A percentile compares a stretch with the other conserved stretches of the same genome.
Conservation (phyloP, 2,888 invertebrate genomes). For the Pterostichus niger region DNA sequence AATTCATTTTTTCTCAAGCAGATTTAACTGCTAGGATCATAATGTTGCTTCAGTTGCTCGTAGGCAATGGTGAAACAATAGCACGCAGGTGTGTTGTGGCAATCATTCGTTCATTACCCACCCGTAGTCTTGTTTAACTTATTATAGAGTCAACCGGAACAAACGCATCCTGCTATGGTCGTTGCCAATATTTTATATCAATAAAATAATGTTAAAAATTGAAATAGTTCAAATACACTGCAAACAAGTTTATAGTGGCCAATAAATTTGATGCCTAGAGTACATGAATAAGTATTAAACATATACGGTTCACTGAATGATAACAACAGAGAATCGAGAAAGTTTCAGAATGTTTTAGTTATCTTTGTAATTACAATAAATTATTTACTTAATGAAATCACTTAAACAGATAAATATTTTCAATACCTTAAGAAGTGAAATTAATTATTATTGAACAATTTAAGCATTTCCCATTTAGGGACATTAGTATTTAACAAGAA, state of each 20-base stretch:
- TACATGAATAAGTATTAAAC: constrained; percentile 23
- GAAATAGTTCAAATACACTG: constrained; percentile 11
- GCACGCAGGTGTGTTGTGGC: too few relatives aligned
- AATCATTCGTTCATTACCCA: too few relatives aligned
- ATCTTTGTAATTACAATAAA: constrained; percentile 60
- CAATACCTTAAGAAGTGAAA: neutral
- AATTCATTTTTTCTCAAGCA: too few relatives aligned
- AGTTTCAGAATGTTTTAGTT: constrained; percentile 40
- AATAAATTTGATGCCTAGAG: constrained; percentile 15
- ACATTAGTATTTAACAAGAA: neutral
- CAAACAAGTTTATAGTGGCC: constrained; percentile 1
- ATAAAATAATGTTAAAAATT: neutral
- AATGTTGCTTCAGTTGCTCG: too few relatives aligned
- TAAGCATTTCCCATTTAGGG: constrained; percentile 28
- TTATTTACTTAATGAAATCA: constrained; percentile 48
- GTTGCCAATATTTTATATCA: too few relatives aligned
- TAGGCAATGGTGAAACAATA: too few relatives aligned
- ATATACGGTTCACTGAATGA: constrained; percentile 36
- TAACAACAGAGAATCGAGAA: constrained; percentile 37
- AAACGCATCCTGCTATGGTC: too few relatives aligned
- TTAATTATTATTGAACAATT: constrained; percentile 28
- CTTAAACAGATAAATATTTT: constrained; percentile 8
- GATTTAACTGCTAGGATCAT: too few relatives aligned
- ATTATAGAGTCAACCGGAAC: too few relatives aligned
- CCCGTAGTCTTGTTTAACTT: too few relatives aligned